Evolutionary conservation across 1,140 invertebrate species (phyloP), one percentile per base, ranked within the genome.

Genomic region (Microplitis mediator): DNA sequence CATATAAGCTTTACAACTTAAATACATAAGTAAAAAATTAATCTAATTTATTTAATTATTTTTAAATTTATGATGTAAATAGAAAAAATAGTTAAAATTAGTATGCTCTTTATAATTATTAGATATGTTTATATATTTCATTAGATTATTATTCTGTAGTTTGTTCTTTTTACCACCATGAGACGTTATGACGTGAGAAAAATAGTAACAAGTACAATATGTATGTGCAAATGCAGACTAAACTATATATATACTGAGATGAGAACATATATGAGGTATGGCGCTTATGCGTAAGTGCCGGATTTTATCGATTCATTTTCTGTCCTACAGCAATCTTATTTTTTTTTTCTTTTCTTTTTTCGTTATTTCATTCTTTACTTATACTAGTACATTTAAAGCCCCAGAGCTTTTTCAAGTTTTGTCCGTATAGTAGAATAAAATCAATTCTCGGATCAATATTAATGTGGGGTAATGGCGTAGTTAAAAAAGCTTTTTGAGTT

Each of bases 1-100:
- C 76, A 69, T 5, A 73, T n/a, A 11, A 80, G 51, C 84, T 85
- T 58, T 78, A 67, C 73, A 77, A 23, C 4, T 23, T 14, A 16
- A n/a, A 52, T 39, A 39, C 36, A 9, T 39, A 9, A 39, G 36
- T 8, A 8, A 39, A 39, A 39, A 39, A n/a, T n/a, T n/a, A n/a
- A n/a, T n/a, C n/a, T n/a, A n/a, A n/a, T n/a, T n/a, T n/a, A n/a
- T n/a, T n/a, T n/a, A n/a, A n/a, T n/a, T n/a, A n/a, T n/a, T n/a
- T n/a, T n/a, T n/a, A n/a, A n/a, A n/a, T n/a, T n/a, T n/a, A n/a
- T n/a, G n/a, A n/a, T n/a, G n/a, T n/a, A n/a, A 23, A 23, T 23
- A 23, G 23, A 23, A 23, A 23, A 23, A 23, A 23, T 23, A 23
- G 23, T 23, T 1, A 0, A 23, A 23, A 23, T 23, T 23, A 23